Base-by-base conservation (phyloP, 1,140 invertebrate species). In the Druon quercuslanigerum region DNA sequence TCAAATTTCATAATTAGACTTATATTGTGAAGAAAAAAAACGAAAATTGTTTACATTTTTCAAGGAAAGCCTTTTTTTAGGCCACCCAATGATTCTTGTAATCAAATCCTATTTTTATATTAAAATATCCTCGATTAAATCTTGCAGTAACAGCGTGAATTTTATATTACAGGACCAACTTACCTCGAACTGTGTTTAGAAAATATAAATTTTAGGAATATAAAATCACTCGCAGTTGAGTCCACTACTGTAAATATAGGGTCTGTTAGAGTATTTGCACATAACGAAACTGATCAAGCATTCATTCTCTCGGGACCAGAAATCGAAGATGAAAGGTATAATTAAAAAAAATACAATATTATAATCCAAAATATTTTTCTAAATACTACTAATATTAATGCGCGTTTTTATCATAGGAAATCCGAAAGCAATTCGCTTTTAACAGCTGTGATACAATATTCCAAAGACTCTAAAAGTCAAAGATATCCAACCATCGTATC, bases 251-350 rank as follows among this genome's bases (percentile, higher is more conserved):
- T 88, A 3, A 88, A 87, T 76, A 78, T 93, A 77, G 87, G 80
- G 57, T 90, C 92, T 0, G 80, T 93, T 20, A 92, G 92, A 85
- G 90, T 92, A 20, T 93, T 93, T 83, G 90, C 92, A 20, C 89
- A 93, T 3, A 88, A 89, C 75, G 89, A 92, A 80, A 88, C 88
- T 5, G 90, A 93, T 50, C 93, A 93, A 78, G 91, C 92, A 4
- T 90, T 94, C 79, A 92, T 94, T 80, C 82, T 93, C 25, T 93
- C 93, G 25, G 93, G 93, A 8, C 93, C 93, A 46, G 93, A 93
- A 89, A 79, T 80, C 16, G 87, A 89, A 66, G 74, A 81, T 46
- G 25, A 77, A 51, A 82, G 82, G 88, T 90, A 81, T 71, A 46
- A 74, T 54, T 14, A 17, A 71, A 74, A 0, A 72, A 71, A 50